Percentiles rank a stretch among this genome's conserved stretches.
These are phyloP conservation scores for Orestias chungarensis DNA, from an alignment of 2,797 vertebrate genomes.

Conservation along the genomic window DNA sequence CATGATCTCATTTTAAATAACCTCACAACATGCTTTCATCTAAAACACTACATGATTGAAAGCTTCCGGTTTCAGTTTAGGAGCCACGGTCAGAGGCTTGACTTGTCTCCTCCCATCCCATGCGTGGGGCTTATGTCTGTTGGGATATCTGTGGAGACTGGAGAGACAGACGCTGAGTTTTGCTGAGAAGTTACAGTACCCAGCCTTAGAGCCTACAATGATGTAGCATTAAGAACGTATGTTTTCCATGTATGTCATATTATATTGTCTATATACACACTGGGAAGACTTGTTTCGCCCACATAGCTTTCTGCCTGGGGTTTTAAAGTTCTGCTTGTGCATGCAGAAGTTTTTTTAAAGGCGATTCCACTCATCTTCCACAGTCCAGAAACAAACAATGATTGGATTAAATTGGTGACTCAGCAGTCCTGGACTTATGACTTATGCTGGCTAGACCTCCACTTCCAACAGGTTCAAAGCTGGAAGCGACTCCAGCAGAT, in stretches of 20 bases:
- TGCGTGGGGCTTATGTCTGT: not conserved
- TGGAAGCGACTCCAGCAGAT: not conserved
- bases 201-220: not conserved
- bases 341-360: not conserved
- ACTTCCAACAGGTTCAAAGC: not conserved
- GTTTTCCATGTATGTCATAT: not conserved
- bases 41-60: not conserved
- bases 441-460: not conserved
- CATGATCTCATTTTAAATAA: not conserved
- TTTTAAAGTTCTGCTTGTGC: not conserved
- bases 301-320: not conserved
- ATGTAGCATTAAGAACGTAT: not conserved
- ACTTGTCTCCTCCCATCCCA: not conserved
- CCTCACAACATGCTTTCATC: not conserved
- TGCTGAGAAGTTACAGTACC: not conserved
- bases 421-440: not conserved
- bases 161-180: not conserved
- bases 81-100: not conserved
- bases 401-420: not conserved
- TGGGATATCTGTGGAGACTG: not conserved
- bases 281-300: no score
- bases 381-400: not conserved
- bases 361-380: not conserved
- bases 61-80: not conserved
- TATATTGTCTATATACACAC: no score